These are phyloP conservation scores for Lethenteron camtschaticum DNA, from an alignment of 2,113 vertebrate genomes.

Conservation along the genomic window DNA sequence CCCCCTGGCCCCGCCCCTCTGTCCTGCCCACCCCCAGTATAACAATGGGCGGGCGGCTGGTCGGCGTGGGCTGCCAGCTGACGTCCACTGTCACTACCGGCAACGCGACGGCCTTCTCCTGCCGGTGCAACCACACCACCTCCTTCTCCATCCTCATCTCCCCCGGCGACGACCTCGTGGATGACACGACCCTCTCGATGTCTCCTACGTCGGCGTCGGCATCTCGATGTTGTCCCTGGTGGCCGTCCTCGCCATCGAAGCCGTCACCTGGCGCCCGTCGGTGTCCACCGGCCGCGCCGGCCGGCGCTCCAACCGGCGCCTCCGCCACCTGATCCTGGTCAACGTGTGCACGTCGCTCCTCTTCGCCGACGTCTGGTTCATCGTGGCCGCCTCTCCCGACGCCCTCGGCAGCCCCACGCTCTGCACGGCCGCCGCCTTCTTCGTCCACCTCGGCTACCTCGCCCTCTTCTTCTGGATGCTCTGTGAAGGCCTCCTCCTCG, in stretches of 20 bases:
- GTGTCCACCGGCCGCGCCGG: conserved; percentile 15
- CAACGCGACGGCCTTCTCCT: conserved; percentile 14
- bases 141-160: conserved; percentile 64
- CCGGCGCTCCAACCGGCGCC: conserved; percentile 34
- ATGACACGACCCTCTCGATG: conserved; percentile 12
- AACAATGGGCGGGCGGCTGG: too few relatives aligned
- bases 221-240: conserved; percentile 38
- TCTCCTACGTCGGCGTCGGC: conserved; percentile 36
- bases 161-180: neutral
- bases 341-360: conserved; percentile 45
- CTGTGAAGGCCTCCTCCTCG: conserved; percentile 39
- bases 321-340: conserved; percentile 44
- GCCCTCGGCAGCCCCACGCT: too few relatives aligned
- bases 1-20: too few relatives aligned
- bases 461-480: conserved; percentile 78
- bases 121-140: conserved; percentile 35
- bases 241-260: conserved; percentile 39
- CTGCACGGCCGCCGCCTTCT: conserved; percentile 45
- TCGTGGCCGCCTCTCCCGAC: conserved; percentile 17
- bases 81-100: too few relatives aligned
- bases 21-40: too few relatives aligned
- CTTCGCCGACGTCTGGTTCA: conserved; percentile 41
- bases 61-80: too few relatives aligned
- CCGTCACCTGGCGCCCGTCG: conserved; percentile 26
- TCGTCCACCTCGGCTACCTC: conserved; percentile 59